Evolutionary conservation across 2,797 vertebrate genomes (phyloP).

Genomic region (Diceros bicornis): DNA sequence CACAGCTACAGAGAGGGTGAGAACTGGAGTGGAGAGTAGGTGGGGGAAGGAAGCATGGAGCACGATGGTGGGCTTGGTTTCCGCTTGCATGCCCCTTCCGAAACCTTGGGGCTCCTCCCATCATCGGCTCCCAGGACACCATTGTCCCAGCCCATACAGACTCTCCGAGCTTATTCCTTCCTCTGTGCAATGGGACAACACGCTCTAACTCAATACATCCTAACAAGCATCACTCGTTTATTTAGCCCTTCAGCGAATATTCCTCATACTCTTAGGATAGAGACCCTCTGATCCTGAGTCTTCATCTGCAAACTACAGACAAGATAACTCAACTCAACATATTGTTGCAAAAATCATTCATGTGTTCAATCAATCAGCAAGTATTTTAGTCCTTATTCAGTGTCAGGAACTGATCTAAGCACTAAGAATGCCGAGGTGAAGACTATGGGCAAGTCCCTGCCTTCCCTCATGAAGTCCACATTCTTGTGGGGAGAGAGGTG

Average conservation of each 20-base stretch:
- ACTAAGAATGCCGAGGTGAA: not conserved
- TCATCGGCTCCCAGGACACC: fast-evolving
- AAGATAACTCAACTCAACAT: too few species aligned
- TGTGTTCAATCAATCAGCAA: not conserved
- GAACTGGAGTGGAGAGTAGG: fast-evolving
- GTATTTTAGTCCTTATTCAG: not conserved
- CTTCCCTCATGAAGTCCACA: not conserved
- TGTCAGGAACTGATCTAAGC: not conserved
- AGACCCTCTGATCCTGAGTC: too few species aligned
- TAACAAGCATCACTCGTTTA: fast-evolving
- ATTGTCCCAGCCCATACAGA: too few species aligned
- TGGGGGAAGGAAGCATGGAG: fast-evolving
- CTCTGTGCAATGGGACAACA: not conserved
- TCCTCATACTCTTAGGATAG: not conserved
- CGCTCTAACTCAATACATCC: fast-evolving
- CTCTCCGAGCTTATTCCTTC: not conserved
- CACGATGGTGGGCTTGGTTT: fast-evolving
- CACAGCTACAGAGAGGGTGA: not conserved
- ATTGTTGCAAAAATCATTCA: not conserved
- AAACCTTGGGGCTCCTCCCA: not conserved
- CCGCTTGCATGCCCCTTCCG: fast-evolving
- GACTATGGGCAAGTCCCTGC: fast-evolving
- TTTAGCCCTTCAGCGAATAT: not conserved
- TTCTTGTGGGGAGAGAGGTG: too few species aligned
- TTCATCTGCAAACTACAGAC: not conserved